Percentiles rank a stretch among this genome's conserved stretches.
Conservation (phyloP, 2,888 invertebrate species). For the Phaedon cochleariae region DNA sequence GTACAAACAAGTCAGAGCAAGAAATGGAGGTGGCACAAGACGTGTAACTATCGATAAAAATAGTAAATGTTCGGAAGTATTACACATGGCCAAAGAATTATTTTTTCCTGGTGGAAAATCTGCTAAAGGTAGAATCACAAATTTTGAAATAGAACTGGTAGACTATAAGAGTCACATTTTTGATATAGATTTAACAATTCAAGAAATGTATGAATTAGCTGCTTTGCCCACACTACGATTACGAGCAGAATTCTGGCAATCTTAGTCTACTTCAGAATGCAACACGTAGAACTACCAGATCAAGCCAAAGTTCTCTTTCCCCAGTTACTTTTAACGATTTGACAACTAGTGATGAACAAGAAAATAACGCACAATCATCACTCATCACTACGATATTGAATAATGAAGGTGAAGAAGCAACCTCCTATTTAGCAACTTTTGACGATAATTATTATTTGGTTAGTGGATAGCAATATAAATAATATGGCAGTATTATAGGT, state of each 20-base stretch:
- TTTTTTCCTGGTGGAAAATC: slow-evolving; percentile 17
- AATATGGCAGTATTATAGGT: not conserved
- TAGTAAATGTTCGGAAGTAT: slow-evolving; percentile 12
- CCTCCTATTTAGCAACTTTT: not conserved
- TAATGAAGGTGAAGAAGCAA: not conserved
- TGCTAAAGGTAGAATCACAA: slow-evolving; percentile 6
- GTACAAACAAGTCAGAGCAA: slow-evolving; percentile 4
- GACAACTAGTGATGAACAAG: not conserved
- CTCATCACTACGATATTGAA: not conserved
- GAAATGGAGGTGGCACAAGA: slow-evolving; percentile 12
- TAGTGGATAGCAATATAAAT: not conserved
- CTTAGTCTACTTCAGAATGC: not conserved
- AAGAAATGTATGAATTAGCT: slow-evolving; percentile 17
- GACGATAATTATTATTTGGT: not conserved
- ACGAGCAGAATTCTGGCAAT: not conserved
- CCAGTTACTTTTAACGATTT: not conserved
- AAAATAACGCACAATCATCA: not conserved
- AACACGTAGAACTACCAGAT: not conserved
- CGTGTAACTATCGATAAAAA: slow-evolving; percentile 9
- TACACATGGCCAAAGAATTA: slow-evolving; percentile 14
- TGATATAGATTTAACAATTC: slow-evolving; percentile 9
- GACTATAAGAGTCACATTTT: slow-evolving; percentile 17
- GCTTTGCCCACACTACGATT: slow-evolving; percentile 13
- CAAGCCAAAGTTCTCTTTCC: not conserved
- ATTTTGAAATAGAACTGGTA: slow-evolving; percentile 11